These are phyloP conservation scores for Knipowitschia caucasica DNA, from an alignment of 2,797 vertebrate genomes.

Conservation along the genomic window DNA sequence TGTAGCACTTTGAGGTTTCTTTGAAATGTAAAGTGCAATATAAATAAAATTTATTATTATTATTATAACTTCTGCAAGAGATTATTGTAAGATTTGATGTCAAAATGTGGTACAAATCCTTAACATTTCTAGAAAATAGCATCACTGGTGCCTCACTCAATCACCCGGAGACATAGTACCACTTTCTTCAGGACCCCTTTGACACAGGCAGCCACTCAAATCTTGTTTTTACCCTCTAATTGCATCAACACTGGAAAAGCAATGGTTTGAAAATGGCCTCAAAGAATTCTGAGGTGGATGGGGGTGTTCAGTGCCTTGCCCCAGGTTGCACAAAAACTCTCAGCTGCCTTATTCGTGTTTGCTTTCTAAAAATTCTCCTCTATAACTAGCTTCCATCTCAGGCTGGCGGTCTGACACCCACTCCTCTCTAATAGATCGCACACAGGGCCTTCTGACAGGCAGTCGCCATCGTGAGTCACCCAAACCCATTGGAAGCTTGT, in stretches of 20 bases:
- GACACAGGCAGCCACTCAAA: neutral
- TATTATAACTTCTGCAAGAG: too few relatives aligned
- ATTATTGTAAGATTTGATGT: too few relatives aligned
- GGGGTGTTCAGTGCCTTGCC: neutral
- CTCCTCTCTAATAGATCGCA: slow-evolving; percentile 65
- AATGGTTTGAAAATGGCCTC: neutral
- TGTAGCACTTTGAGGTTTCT: too few relatives aligned
- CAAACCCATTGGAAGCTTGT: slow-evolving; percentile 30
- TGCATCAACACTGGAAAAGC: neutral
- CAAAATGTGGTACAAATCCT: too few relatives aligned
- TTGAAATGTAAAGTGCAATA: too few relatives aligned
- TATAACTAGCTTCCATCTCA: slow-evolving; percentile 10
- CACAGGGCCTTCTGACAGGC: slow-evolving; percentile 58
- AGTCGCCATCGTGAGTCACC: slow-evolving; percentile 64
- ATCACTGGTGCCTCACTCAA: neutral
- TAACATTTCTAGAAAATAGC: neutral
- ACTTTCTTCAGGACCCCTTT: neutral
- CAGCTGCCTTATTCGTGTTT: slow-evolving; percentile 8
- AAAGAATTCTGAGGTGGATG: neutral
- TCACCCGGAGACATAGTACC: neutral
- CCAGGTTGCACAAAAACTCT: neutral
- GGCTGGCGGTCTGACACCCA: slow-evolving; percentile 41
- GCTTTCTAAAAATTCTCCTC: slow-evolving; percentile 16
- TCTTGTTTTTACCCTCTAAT: neutral
- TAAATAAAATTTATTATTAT: too few relatives aligned